Conservation (phyloP, 1,140 invertebrate genomes). For the Babylonia areolata region DNA sequence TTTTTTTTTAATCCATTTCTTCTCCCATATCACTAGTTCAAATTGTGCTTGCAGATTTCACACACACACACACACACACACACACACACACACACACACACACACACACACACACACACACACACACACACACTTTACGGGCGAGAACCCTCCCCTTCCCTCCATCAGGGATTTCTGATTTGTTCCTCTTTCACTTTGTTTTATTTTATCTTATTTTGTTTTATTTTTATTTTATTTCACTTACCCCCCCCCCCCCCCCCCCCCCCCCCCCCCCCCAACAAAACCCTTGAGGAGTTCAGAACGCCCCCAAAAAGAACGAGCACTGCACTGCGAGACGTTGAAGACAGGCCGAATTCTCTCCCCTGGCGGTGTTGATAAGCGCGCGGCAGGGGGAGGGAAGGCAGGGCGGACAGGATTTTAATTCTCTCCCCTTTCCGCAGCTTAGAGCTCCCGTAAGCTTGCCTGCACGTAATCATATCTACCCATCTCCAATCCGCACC, state of each 20-base stretch:
- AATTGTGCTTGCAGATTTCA: too few species aligned
- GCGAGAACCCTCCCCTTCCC: neutral
- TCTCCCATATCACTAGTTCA: too few species aligned
- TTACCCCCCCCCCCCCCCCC: neutral
- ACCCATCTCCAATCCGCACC: neutral
- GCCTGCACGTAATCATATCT: neutral
- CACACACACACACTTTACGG: too few species aligned
- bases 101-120: too few species aligned
- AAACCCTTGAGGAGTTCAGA: too few species aligned
- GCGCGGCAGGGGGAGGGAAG: neutral
- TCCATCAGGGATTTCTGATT: neutral
- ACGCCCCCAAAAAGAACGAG: neutral
- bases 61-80: too few species aligned
- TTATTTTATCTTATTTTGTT: neutral
- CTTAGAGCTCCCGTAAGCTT: too few species aligned
- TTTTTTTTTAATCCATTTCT: too few species aligned
- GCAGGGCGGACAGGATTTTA: neutral
- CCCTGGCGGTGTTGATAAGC: neutral
- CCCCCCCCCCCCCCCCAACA: too few species aligned
- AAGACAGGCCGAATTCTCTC: neutral
- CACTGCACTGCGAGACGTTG: neutral
- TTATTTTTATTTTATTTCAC: neutral
- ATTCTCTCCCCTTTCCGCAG: neutral
- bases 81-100: neutral
- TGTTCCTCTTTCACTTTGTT: neutral